A percentile compares a stretch with the other conserved stretches of the same genome.
These are phyloP conservation scores for Argya squamiceps DNA, from an alignment of 2,797 vertebrate species.

Conservation along the genomic window DNA sequence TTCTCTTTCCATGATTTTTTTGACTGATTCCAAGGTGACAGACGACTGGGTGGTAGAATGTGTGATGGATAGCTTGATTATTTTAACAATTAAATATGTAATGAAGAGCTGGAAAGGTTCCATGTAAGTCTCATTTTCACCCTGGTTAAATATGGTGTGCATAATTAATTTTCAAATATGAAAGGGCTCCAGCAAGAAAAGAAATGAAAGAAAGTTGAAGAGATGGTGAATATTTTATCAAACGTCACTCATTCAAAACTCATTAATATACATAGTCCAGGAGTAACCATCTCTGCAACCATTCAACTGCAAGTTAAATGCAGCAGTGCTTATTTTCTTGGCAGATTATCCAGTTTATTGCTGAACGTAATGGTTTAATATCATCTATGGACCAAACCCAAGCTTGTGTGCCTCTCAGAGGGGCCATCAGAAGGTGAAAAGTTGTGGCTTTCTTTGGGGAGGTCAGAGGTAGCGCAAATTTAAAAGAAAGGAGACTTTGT, in stretches of 20 bases:
- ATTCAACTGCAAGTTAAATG: slow-evolving; percentile 40
- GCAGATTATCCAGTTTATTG: neutral
- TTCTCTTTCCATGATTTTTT: neutral
- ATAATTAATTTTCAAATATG: slow-evolving; percentile 75
- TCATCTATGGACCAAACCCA: neutral
- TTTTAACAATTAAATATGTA: slow-evolving; percentile 77
- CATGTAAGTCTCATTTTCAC: slow-evolving; percentile 71
- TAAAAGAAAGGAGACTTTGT: neutral
- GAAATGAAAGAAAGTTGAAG: slow-evolving; percentile 69
- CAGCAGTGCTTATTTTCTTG: slow-evolving; percentile 30
- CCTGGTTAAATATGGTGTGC: slow-evolving; percentile 73
- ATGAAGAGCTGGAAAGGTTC: slow-evolving; percentile 73
- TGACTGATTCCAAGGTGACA: slow-evolving; percentile 58
- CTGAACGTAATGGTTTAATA: neutral
- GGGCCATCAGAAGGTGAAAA: slow-evolving; percentile 1
- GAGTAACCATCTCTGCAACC: slow-evolving; percentile 45
- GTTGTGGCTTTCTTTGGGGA: neutral
- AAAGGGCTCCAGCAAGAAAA: slow-evolving; percentile 55
- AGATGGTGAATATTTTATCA: slow-evolving; percentile 72
- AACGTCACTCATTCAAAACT: slow-evolving; percentile 70
- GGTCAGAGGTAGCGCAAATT: neutral
- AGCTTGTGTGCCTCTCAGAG: neutral
- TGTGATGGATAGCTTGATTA: slow-evolving; percentile 74
- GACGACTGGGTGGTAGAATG: slow-evolving; percentile 52
- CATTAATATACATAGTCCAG: slow-evolving; percentile 67